phyloP scores from a whole-genome alignment of 2,797 vertebrate species.

The Parauchenoglanis punctatus region DNA sequence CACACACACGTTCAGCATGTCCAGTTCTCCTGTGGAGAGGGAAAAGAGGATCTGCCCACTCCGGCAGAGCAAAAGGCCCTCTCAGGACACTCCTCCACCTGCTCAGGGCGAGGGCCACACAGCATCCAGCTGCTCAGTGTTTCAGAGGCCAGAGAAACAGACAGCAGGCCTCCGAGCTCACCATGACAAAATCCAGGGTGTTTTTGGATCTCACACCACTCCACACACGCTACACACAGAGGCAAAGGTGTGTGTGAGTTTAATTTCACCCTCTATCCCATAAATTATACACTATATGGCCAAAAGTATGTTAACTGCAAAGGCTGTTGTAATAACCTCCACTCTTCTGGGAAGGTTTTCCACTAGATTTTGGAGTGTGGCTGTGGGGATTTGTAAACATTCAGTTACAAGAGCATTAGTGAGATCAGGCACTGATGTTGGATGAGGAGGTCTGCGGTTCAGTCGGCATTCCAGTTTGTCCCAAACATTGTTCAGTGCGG shows the following conservation, averaged over 20 bases:
- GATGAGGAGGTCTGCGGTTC: not conserved
- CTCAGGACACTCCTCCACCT: slow-evolving; percentile 51
- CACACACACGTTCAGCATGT: slow-evolving; percentile 60
- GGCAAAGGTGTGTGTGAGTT: slow-evolving; percentile 32
- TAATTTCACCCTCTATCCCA: not conserved
- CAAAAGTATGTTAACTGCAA: not conserved
- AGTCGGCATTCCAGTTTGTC: not conserved
- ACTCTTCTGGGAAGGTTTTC: no score
- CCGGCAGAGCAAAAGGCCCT: slow-evolving; percentile 49
- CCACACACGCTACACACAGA: slow-evolving; percentile 22
- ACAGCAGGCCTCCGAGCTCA: slow-evolving; percentile 20
- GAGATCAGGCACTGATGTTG: not conserved
- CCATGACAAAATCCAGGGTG: slow-evolving; percentile 44
- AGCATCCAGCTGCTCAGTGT: slow-evolving; percentile 54
- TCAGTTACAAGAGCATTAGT: not conserved
- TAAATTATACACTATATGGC: not conserved
- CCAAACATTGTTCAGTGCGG: not conserved
- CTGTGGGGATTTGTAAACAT: not conserved
- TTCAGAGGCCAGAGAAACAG: slow-evolving; percentile 58
- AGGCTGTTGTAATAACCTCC: no score
- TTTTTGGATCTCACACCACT: slow-evolving; percentile 21
- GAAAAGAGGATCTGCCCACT: slow-evolving; percentile 53
- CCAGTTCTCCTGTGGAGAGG: slow-evolving; percentile 57
- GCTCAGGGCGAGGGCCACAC: slow-evolving; percentile 17
- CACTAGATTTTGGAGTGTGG: no score